Conservation (phyloP, 1,140 invertebrate species). For the Neodiprion virginianus region DNA sequence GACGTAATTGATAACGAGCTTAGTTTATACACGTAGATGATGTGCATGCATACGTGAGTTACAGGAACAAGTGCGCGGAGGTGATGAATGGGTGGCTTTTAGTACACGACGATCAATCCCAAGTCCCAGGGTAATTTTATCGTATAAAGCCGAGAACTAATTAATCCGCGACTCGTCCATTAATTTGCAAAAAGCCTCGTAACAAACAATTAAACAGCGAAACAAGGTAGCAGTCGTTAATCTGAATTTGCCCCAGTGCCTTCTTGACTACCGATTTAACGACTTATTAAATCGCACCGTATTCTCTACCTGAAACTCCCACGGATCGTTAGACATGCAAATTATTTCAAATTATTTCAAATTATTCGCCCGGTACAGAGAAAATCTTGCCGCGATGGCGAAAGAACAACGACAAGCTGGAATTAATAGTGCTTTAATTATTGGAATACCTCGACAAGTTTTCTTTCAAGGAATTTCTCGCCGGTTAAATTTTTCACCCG, state of each 20-base stretch:
- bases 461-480: not conserved
- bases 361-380: not conserved
- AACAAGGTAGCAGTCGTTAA: constrained; percentile 5
- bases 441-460: not conserved
- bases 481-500: no score
- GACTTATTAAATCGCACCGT: constrained; percentile 5
- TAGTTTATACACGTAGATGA: no score
- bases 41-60: no score
- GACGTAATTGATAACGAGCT: no score
- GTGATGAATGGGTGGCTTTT: not conserved
- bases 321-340: constrained; percentile 1
- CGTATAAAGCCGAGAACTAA: not conserved
- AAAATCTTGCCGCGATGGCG: not conserved
- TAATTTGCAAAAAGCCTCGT: not conserved
- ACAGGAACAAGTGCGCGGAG: no score
- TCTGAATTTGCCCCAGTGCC: constrained; percentile 3
- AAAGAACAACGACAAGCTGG: not conserved
- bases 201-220: constrained; percentile 3
- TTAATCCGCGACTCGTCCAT: constrained; percentile 1
- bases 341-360: constrained; percentile 7
- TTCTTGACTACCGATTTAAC: constrained; percentile 1
- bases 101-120: not conserved
- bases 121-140: not conserved
- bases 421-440: constrained; percentile 4
- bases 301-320: not conserved